A percentile compares a stretch with the other conserved stretches of the same genome.
Conservation (phyloP, 2,113 vertebrate species). For the Oreochromis tanganicae region DNA sequence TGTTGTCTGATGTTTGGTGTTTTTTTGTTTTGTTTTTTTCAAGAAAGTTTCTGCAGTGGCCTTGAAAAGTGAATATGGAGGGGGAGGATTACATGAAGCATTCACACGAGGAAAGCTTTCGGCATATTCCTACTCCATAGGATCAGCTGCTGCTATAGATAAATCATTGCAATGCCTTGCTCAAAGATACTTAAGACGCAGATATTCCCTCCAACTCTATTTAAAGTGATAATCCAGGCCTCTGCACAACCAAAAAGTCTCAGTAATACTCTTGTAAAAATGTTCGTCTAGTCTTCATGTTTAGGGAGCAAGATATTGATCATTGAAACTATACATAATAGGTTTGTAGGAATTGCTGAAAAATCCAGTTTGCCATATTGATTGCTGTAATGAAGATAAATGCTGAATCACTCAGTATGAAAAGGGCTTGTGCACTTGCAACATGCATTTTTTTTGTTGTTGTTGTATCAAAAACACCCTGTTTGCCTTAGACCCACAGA, state of each 20-base stretch:
- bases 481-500: conserved; percentile 3
- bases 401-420: conserved; percentile 49
- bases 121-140: not conserved
- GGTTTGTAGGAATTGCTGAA: conserved; percentile 52
- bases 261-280: not conserved
- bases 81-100: conserved; percentile 31
- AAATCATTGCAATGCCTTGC: conserved; percentile 26
- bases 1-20: not conserved
- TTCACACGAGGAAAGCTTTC: conserved; percentile 3
- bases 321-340: conserved; percentile 52
- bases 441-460: not conserved
- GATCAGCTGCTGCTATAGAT: not conserved
- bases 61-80: conserved; percentile 13
- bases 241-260: not conserved
- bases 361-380: conserved; percentile 58
- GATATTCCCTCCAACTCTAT: conserved; percentile 8
- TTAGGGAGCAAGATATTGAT: conserved; percentile 42
- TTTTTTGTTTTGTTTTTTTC: not conserved
- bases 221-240: conserved; percentile 21
- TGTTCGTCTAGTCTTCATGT: conserved; percentile 13
- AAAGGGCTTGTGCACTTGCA: conserved; percentile 26
- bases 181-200: conserved; percentile 6
- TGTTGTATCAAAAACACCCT: not conserved
- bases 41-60: conserved; percentile 6
- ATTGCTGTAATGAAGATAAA: conserved; percentile 67